These are phyloP conservation scores for Dolichotis patagonum DNA, from an alignment of 2,113 vertebrate species.

Conservation along the genomic window DNA sequence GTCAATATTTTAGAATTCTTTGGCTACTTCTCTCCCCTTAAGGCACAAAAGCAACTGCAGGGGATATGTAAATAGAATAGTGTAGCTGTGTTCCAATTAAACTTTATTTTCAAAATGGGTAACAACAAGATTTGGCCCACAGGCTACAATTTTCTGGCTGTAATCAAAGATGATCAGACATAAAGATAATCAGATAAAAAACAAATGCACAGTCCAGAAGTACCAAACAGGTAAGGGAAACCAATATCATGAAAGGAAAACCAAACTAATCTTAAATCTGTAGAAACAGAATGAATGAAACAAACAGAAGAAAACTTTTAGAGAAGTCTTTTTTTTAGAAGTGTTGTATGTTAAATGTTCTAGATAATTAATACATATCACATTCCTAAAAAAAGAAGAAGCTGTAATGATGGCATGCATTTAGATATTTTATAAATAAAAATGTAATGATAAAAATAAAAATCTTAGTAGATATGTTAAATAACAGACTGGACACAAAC, in stretches of 20 bases:
- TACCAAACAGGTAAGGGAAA: background rate
- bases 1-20: background rate
- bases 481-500: background rate
- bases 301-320: background rate
- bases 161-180: background rate
- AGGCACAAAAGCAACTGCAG: background rate
- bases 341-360: background rate
- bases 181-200: background rate
- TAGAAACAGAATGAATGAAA: conserved; percentile 21
- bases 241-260: background rate
- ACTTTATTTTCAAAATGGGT: background rate
- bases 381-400: background rate
- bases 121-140: background rate
- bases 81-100: background rate
- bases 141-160: background rate
- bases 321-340: background rate
- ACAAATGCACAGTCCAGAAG: background rate
- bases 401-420: background rate
- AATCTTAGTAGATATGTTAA: background rate
- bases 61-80: background rate
- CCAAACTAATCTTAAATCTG: background rate
- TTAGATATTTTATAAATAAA: background rate
- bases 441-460: background rate
- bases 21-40: background rate
- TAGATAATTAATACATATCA: background rate